These are phyloP conservation scores for Stenichneumon culpator DNA, from an alignment of 2,888 invertebrate genomes.

Conservation along the genomic window DNA sequence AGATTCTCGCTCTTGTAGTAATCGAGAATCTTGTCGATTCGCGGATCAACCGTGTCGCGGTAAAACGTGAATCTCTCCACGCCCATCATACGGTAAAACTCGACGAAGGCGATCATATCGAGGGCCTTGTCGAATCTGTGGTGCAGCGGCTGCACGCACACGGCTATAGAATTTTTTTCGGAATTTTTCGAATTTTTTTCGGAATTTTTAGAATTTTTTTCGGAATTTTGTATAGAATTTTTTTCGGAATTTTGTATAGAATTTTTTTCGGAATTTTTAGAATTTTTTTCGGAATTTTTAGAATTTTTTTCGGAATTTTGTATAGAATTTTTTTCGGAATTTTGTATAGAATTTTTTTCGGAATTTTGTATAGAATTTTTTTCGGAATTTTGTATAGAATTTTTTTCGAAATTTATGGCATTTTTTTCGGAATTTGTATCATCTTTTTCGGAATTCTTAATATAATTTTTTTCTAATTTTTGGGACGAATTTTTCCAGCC, in stretches of 20 bases:
- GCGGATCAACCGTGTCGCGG: slow-evolving; percentile 81
- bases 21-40: slow-evolving; percentile 82
- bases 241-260: not conserved
- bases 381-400: no score
- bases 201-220: no score
- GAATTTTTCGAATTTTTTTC: no score
- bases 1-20: slow-evolving; percentile 81
- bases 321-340: not conserved
- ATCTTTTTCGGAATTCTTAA: slow-evolving; percentile 5
- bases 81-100: slow-evolving; percentile 85
- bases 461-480: not conserved
- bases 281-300: no score
- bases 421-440: slow-evolving; percentile 3
- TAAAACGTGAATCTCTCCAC: slow-evolving; percentile 86
- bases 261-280: no score
- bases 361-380: slow-evolving; percentile 19
- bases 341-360: slow-evolving; percentile 28
- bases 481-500: slow-evolving; percentile 19
- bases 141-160: slow-evolving; percentile 85
- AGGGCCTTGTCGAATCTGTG: slow-evolving; percentile 83
- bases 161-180: slow-evolving; percentile 75
- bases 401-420: not conserved
- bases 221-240: not conserved
- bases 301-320: not conserved
- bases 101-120: slow-evolving; percentile 86